Percentiles rank a stretch among this genome's conserved stretches.
phyloP scores from a whole-genome alignment of 2,797 vertebrate species.

The Onychomys arenicola region DNA sequence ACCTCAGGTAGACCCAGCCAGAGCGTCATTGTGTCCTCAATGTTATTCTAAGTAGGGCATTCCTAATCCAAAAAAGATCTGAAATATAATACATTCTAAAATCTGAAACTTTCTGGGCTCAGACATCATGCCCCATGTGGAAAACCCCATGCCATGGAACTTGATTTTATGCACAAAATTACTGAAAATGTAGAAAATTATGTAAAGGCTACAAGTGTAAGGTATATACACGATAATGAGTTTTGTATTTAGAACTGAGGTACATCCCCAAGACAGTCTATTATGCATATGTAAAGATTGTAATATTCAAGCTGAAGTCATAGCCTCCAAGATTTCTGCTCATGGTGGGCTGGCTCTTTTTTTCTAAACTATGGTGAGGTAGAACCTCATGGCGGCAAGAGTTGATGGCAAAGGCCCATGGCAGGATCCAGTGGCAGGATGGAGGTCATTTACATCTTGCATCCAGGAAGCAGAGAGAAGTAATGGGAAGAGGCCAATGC shows the following conservation, averaged over 20 bases:
- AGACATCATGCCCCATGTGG: too few relatives aligned
- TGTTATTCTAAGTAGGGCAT: too few relatives aligned
- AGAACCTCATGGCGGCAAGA: not conserved
- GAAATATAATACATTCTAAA: not conserved
- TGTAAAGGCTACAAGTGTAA: not conserved
- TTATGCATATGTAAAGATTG: not conserved
- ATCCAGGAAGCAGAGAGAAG: not conserved
- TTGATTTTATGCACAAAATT: not conserved
- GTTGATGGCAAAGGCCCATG: not conserved
- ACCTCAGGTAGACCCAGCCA: not conserved
- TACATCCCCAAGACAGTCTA: not conserved
- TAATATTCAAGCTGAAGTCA: not conserved
- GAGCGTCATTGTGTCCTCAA: rapidly evolving
- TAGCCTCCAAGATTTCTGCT: not conserved
- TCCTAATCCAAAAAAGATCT: not conserved
- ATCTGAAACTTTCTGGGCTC: not conserved
- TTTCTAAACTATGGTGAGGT: too few relatives aligned
- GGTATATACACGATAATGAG: not conserved
- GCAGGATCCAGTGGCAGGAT: not conserved
- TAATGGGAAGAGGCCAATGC: not conserved
- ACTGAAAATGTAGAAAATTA: not conserved
- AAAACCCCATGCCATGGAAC: not conserved
- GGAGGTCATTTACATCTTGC: not conserved
- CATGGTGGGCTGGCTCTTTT: not conserved
- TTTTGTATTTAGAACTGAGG: not conserved